Base-by-base conservation (phyloP, 2,797 vertebrate genomes). In the Mormyrus hasselquistii region DNA sequence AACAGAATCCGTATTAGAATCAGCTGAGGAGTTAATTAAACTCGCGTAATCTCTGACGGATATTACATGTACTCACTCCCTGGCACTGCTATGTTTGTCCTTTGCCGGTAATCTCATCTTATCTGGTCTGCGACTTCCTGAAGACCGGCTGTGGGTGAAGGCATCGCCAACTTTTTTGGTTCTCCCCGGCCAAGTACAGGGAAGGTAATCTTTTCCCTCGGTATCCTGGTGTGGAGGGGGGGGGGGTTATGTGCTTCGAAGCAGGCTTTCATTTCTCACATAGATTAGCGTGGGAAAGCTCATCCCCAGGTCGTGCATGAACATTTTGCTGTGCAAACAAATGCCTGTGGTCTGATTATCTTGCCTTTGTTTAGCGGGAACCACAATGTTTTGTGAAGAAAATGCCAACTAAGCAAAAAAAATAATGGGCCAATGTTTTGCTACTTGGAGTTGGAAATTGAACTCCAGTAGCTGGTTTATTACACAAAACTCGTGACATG, bases 251-350 rank as follows among this genome's bases (percentile, higher is more conserved):
- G 16, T 14, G 76, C 87, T 69, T 49, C 25, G 76, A 79, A 79
- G 73, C 50, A 88, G 16, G 87, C 44, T 88, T 62, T 84, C 16
- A 16, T 38, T 34, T 69, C 4, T 82, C 41, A 34, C 79, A 84
- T 52, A 84, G 87, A 85, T 90, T 52, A 84, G 47, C 19, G 25
- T 88, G 89, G 86, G 76, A 88, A 89, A 89, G 85, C 84, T 53
- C 38, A 29, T 89, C 65, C 86, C 14, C n/a, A n/a, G 76, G 85
- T 79, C 55, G 6, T 73, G 55, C 65, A 41, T 16, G 87, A 53
- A 69, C 69, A 82, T 83, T 89, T 89, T 69, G 83, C 73, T 34
- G 73, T 84, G 76, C 87, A 88, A 84, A 90, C 89, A 88, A 84
- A 90, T 29, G 29, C 79, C 87, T 10, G 62, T 16, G 38, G 87